phyloP scores from a whole-genome alignment of 2,888 invertebrate genomes.

The Torymus texanus region DNA sequence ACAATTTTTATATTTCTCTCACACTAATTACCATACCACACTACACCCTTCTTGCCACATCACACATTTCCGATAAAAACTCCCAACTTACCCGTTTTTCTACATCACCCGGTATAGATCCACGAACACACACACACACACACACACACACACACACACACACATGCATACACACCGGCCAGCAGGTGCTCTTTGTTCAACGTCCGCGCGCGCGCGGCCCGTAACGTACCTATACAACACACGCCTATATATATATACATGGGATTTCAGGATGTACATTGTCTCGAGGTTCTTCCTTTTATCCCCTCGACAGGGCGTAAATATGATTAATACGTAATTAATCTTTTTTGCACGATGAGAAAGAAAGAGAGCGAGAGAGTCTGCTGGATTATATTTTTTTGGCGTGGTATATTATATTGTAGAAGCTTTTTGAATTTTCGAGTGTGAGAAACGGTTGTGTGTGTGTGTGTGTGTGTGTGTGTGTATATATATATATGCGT shows the following conservation, averaged over 20 bases:
- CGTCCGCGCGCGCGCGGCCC: neutral
- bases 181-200: constrained; percentile 40
- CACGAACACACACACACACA: neutral
- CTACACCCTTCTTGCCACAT: no score
- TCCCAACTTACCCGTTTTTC: no score
- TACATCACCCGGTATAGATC: constrained; percentile 17
- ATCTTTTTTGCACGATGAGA: neutral
- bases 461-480: no score
- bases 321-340: constrained; percentile 2
- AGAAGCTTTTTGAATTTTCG: no score
- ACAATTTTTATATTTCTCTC: no score
- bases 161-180: neutral
- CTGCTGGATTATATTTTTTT: no score
- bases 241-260: neutral
- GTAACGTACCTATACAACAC: neutral
- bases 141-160: neutral
- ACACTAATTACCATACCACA: no score
- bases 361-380: no score
- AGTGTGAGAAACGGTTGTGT: no score
- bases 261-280: neutral
- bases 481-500: no score
- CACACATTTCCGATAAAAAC: no score
- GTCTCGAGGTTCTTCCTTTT: constrained; percentile 2
- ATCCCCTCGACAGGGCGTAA: constrained; percentile 4
- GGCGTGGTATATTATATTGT: no score